Percentiles rank a stretch among this genome's conserved stretches.
phyloP scores from a whole-genome alignment of 2,797 vertebrate genomes.

The Clarias platycephalus region DNA sequence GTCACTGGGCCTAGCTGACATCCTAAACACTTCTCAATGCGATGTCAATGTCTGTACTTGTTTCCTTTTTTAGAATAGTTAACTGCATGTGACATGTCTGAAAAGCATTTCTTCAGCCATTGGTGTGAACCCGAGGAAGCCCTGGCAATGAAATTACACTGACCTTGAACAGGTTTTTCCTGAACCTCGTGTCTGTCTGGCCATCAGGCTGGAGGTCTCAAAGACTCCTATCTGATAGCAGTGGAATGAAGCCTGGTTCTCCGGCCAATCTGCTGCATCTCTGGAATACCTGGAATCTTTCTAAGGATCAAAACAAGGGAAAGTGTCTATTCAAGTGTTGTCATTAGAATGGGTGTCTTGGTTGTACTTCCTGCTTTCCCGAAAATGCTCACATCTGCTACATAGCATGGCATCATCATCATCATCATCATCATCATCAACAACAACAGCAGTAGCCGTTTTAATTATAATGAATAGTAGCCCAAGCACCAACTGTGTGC shows the following conservation, averaged over 20 bases:
- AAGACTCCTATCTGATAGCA: constrained; percentile 31
- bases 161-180: constrained; percentile 47
- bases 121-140: constrained; percentile 24
- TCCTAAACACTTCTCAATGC: no score
- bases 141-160: constrained; percentile 48
- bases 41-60: no score
- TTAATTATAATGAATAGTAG: background rate
- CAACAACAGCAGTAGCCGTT: background rate
- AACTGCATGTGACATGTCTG: no score
- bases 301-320: background rate
- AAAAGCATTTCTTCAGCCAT: no score
- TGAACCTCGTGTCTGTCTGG: constrained; percentile 26
- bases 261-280: constrained; percentile 54
- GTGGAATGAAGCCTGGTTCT: constrained; percentile 41
- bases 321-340: background rate
- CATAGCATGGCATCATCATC: background rate
- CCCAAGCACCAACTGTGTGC: background rate
- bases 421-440: background rate
- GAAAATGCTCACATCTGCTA: background rate
- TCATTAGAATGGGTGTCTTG: background rate
- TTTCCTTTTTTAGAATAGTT: no score
- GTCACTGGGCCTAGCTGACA: no score
- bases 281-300: background rate
- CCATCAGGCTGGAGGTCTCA: background rate
- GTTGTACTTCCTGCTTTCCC: background rate